Evolutionary conservation across 2,888 invertebrate genomes (phyloP), one percentile per base, ranked within the genome.

Genomic region (Synergus gifuensis): DNA sequence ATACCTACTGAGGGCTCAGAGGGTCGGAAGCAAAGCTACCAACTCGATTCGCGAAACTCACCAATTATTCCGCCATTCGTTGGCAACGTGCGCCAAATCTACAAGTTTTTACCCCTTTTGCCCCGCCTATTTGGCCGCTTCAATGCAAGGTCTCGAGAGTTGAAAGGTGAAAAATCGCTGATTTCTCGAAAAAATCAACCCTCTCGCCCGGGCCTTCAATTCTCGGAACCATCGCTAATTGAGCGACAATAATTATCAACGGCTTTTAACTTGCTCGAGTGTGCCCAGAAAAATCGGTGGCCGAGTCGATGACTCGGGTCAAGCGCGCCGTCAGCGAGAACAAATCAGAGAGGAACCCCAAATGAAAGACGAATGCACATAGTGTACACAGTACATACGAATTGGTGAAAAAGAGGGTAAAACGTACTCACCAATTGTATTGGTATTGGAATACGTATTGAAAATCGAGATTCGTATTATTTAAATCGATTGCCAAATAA

Each of bases 1-100:
- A 86, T 85, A 82, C 82, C 60, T 76, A 84, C 83, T 86, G 79
- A 81, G 83, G 84, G 69, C 54, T 67, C 78, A 77, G 63, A 76
- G 60, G 79, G 49, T 58, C 44, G 40, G 49, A 22, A 77, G 64
- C 80, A 62, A 73, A 77, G 78, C 79, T 78, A 82, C 85, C 83
- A 87, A 86, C 86, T 86, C 85, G 87, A 87, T 87, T 87, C 86
- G 85, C 88, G 88, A 90, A 89, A 89, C 89, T 90, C 89, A 87
- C 89, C 91, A 92, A 91, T 92, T 91, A 91, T 91, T 91, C 85
- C 89, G 84, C 90, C 89, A 91, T 91, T 91, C 89, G 89, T 84
- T 87, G 87, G 88, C 92, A 91, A 92, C 91, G 91, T 91, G 91
- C 89, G 85, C 89, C 88, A 91, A 91, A 92, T 92, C 90, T 91